Evolutionary conservation across 2,113 vertebrate genomes (phyloP).

Genomic region (Gobiocypris rarus): DNA sequence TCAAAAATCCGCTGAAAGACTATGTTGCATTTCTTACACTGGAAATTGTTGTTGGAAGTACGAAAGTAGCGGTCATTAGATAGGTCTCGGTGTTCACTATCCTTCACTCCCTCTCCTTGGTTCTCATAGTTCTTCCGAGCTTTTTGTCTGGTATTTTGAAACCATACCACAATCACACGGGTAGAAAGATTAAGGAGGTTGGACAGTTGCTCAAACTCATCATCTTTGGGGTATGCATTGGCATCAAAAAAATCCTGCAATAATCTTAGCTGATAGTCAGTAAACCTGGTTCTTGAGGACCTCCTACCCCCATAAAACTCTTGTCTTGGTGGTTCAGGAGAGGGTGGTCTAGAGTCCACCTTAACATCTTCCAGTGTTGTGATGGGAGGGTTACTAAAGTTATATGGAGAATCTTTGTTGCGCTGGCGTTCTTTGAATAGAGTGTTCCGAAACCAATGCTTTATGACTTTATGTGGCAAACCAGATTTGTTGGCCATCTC

Average conservation of each 20-base stretch:
- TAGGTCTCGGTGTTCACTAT: constrained; percentile 82
- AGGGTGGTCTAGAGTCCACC: constrained; percentile 84
- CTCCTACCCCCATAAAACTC: constrained; percentile 89
- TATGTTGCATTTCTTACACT: constrained; percentile 88
- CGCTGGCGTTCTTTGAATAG: constrained; percentile 97
- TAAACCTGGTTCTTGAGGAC: constrained; percentile 94
- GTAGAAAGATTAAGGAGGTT: constrained; percentile 90
- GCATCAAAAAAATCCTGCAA: constrained; percentile 96
- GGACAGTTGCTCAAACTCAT: constrained; percentile 95
- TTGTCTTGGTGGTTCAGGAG: constrained; percentile 84
- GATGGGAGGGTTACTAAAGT: constrained; percentile 96
- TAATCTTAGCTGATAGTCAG: constrained; percentile 92
- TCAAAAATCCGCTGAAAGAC: constrained; percentile 90
- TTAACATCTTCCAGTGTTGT: constrained; percentile 91
- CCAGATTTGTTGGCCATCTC: constrained; percentile 93
- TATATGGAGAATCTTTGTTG: constrained; percentile 98
- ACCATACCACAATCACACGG: constrained; percentile 97
- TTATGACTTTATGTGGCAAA: constrained; percentile 95
- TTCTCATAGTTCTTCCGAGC: constrained; percentile 94
- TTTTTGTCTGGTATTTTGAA: constrained; percentile 97
- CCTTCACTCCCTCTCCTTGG: constrained; percentile 88
- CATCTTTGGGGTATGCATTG: constrained; percentile 97
- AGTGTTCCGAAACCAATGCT: constrained; percentile 99
- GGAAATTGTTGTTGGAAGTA: constrained; percentile 86
- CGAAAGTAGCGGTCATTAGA: constrained; percentile 87